Base-by-base conservation (phyloP, 2,888 invertebrate species). In the Hydriomena furcata region DNA sequence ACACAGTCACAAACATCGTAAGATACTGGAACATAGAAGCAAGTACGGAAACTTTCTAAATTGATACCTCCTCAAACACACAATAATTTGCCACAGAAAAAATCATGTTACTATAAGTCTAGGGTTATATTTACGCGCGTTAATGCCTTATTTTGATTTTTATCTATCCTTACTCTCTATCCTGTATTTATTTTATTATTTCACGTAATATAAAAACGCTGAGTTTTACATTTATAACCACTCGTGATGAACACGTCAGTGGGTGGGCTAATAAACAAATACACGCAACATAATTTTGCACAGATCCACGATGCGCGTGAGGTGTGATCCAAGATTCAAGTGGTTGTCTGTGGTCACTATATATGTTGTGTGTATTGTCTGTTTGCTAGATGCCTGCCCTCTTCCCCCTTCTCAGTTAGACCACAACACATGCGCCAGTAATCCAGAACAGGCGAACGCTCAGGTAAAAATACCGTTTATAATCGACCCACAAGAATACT, bases 321-420 rank as follows among this genome's bases (percentile, higher is more conserved):
- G 70, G 88, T 89, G 90, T 89, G 89, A 87, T 89, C 89, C 89
- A 89, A 88, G 89, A 87, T 85, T 84, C 73, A 78, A 83, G 84
- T 84, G 84, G 85, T 88, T 88, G 85, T 89, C 88, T 89, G 89
- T 90, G 90, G 88, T 89, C 90, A 90, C 89, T 90, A 89, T 91
- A 90, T 92, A 92, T 92, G 92, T 92, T 92, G 92, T 93, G 92
- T 93, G 92, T 94, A 94, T 95, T 96, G 95, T 96, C 95, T 95
- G 96, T 90, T 96, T 95, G 95, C 95, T 96, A 96, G 96, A 96
- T 96, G 95, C 95, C 95, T 96, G 96, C 95, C 94, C 94, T 94
- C 94, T 94, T 94, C 94, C 94, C 94, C 94, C 94, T 94, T 93
- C 91, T 92, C 93, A 94, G 94, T 94, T 94, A 94, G 94, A 95